A percentile compares a stretch with the other conserved stretches of the same genome.
Conservation (phyloP, 2,888 invertebrate species). For the Cyclophora punctaria region DNA sequence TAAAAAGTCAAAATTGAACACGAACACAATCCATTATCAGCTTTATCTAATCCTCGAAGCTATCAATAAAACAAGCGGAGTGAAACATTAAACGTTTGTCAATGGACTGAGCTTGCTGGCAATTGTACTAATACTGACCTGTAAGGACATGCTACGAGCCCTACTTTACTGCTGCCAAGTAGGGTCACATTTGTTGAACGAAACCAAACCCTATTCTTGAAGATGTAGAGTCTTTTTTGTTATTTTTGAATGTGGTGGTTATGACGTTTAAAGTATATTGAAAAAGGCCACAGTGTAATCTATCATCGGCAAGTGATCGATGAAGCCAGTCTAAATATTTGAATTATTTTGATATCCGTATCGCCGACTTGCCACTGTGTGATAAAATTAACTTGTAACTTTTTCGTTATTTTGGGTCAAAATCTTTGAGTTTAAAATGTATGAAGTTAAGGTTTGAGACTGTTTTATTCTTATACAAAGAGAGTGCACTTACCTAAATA, state of each 20-base stretch:
- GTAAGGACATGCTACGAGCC: slow-evolving; percentile 37
- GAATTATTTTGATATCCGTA: slow-evolving; percentile 41
- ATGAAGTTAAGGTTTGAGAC: no score
- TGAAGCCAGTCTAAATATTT: slow-evolving; percentile 68
- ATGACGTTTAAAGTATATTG: slow-evolving; percentile 17
- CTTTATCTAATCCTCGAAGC: slow-evolving; percentile 36
- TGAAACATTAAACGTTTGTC: slow-evolving; percentile 67
- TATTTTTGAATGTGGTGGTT: slow-evolving; percentile 6
- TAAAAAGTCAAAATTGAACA: background rate
- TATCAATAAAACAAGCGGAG: slow-evolving; percentile 63
- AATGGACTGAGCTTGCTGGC: slow-evolving; percentile 55
- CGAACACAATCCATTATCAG: slow-evolving; percentile 17
- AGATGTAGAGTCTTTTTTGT: slow-evolving; percentile 10
- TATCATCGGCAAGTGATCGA: slow-evolving; percentile 70
- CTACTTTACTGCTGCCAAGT: slow-evolving; percentile 14
- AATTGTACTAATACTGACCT: slow-evolving; percentile 57
- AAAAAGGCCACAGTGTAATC: slow-evolving; percentile 47
- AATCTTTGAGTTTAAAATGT: no score
- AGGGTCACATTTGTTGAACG: no score
- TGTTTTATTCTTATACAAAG: no score
- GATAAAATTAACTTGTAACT: slow-evolving; percentile 4
- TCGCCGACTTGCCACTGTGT: slow-evolving; percentile 37
- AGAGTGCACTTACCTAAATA: no score
- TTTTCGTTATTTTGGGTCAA: background rate
- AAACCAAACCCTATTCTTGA: no score